A percentile compares a stretch with the other conserved stretches of the same genome.
These are phyloP conservation scores for Leucophenga varia DNA, from an alignment of 1,140 invertebrate species.

Conservation along the genomic window DNA sequence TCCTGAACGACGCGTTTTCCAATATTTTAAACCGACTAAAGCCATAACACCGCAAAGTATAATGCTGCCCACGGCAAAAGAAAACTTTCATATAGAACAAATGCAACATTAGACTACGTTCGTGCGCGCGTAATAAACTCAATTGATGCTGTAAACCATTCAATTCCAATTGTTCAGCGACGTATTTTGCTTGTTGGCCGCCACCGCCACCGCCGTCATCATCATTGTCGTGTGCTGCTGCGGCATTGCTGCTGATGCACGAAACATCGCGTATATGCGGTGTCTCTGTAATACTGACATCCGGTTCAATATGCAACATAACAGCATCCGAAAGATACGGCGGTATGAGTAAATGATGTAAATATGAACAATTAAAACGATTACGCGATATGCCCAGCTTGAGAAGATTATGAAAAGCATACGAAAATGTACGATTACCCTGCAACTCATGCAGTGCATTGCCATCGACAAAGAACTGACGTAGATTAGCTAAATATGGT, in stretches of 20 bases:
- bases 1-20: conserved; percentile 29
- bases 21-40: conserved; percentile 14
- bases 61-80: conserved; percentile 15
- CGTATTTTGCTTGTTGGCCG: too few relatives aligned
- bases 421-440: conserved; percentile 34
- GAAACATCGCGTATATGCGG: conserved; percentile 48
- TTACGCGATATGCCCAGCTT: conserved; percentile 45
- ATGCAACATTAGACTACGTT: conserved; percentile 31
- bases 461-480: conserved; percentile 43
- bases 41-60: conserved; percentile 12
- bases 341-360: conserved; percentile 39
- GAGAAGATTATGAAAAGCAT: conserved; percentile 37
- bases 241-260: conserved; percentile 30
- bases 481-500: conserved; percentile 42
- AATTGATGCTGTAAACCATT: conserved; percentile 28
- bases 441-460: conserved; percentile 41
- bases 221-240: background rate
- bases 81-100: conserved; percentile 35
- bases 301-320: conserved; percentile 40
- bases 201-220: too few relatives aligned
- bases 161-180: too few relatives aligned
- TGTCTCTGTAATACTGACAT: conserved; percentile 29
- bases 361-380: conserved; percentile 48
- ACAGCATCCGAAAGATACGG: conserved; percentile 32
- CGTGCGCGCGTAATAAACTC: conserved; percentile 26